Conservation (phyloP, 1,140 invertebrate species). For the Dreissena polymorpha region DNA sequence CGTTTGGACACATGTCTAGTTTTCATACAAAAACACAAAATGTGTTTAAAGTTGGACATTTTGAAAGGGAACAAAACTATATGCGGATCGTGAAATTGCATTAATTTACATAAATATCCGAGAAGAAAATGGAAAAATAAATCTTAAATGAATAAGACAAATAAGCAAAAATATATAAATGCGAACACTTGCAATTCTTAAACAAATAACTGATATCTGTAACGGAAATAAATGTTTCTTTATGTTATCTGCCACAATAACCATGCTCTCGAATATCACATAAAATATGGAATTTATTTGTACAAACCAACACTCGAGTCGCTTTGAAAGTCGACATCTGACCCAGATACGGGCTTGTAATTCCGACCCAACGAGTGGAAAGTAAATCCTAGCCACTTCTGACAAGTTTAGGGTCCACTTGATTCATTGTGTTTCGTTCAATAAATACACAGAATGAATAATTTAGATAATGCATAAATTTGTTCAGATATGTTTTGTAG, state of each 20-base stretch:
- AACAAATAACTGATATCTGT: constrained; percentile 52
- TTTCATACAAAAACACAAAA: too few relatives aligned
- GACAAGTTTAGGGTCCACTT: not conserved
- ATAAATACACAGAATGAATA: constrained; percentile 1
- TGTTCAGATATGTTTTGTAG: too few relatives aligned
- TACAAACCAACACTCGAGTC: constrained; percentile 43
- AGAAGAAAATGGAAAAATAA: too few relatives aligned
- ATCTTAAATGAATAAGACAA: too few relatives aligned
- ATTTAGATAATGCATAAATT: constrained; percentile 1
- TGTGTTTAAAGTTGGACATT: too few relatives aligned
- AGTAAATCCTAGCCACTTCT: not conserved
- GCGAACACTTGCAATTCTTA: constrained; percentile 46
- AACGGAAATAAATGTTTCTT: constrained; percentile 47
- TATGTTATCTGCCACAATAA: constrained; percentile 51
- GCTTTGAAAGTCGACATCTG: constrained; percentile 4
- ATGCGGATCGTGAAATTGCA: too few relatives aligned
- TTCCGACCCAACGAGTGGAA: not conserved
- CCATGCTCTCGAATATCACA: constrained; percentile 18
- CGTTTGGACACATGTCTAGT: too few relatives aligned
- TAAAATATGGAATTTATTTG: constrained; percentile 57
- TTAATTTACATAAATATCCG: too few relatives aligned
- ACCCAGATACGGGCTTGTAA: not conserved
- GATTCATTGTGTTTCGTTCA: not conserved
- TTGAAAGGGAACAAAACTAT: too few relatives aligned
- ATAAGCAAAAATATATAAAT: constrained; percentile 18